Conservation (phyloP, 2,888 invertebrate genomes). For the Trichopoda pennipes region DNA sequence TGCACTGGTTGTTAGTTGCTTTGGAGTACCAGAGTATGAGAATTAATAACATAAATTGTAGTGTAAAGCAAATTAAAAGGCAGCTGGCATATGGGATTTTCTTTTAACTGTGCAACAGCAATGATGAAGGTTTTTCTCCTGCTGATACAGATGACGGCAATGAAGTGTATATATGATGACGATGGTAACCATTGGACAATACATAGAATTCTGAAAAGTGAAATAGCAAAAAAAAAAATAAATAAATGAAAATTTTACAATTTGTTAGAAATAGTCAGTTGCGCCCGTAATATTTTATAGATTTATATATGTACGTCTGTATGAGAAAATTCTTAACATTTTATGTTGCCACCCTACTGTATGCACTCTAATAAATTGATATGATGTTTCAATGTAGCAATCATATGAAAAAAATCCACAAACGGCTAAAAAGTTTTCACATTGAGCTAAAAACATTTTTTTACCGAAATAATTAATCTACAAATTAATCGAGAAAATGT, state of each 20-base stretch:
- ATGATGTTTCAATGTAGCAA: not conserved
- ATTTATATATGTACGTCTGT: not conserved
- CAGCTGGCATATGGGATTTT: conserved; percentile 66
- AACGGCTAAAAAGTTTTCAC: not conserved
- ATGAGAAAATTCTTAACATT: not conserved
- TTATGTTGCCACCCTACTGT: not conserved
- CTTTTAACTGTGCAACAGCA: conserved; percentile 25
- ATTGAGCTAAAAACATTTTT: too few relatives aligned
- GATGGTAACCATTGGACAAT: conserved; percentile 1
- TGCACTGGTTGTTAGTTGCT: conserved; percentile 2
- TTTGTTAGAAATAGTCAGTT: conserved; percentile 50
- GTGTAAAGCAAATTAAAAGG: conserved; percentile 68
- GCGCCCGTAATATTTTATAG: conserved; percentile 40
- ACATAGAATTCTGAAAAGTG: conserved; percentile 13
- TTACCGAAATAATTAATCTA: too few relatives aligned
- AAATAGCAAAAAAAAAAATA: conserved; percentile 1
- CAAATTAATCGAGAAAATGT: too few relatives aligned
- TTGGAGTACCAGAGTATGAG: conserved; percentile 14
- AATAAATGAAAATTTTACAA: conserved; percentile 43
- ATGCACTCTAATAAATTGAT: not conserved
- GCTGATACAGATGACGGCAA: conserved; percentile 33
- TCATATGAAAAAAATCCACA: not conserved
- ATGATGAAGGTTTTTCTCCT: conserved; percentile 38
- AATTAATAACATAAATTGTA: conserved; percentile 68
- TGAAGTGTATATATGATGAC: conserved; percentile 11